Percentiles rank a stretch among this genome's conserved stretches.
Conservation (phyloP, 2,797 vertebrate genomes). For the Bradypodion pumilum region DNA sequence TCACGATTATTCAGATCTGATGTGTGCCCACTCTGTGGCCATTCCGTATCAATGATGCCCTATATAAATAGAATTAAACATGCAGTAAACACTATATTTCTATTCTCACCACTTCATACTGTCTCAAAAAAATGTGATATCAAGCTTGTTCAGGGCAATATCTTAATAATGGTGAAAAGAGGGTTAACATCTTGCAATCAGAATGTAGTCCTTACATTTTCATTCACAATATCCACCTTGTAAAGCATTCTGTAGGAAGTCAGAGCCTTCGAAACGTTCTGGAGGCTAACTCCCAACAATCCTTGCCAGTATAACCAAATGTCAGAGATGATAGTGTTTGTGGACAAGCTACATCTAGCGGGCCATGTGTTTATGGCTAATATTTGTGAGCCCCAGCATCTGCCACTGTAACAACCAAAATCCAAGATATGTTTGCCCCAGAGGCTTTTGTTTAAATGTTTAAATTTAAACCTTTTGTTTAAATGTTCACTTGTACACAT, state of each 20-base stretch:
- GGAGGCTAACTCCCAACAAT: background rate
- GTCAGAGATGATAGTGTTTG: background rate
- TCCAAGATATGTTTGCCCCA: no score
- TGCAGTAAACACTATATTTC: background rate
- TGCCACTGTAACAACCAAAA: no score
- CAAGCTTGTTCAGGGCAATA: background rate
- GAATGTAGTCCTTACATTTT: background rate
- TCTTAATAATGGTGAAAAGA: background rate
- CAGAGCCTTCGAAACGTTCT: background rate
- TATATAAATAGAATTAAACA: slow-evolving; percentile 3
- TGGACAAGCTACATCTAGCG: no score
- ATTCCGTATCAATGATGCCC: background rate
- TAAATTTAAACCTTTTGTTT: no score
- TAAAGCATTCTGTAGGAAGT: background rate
- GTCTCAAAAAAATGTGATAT: background rate
- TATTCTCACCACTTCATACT: background rate
- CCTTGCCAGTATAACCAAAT: background rate
- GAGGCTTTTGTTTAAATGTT: no score
- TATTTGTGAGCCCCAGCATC: no score
- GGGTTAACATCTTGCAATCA: background rate
- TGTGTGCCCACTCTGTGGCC: background rate
- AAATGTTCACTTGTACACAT: no score
- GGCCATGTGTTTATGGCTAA: no score
- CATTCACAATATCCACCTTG: background rate
- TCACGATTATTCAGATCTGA: background rate